These are phyloP conservation scores for Alectura lathami DNA, from an alignment of 2,113 vertebrate genomes.

Conservation along the genomic window DNA sequence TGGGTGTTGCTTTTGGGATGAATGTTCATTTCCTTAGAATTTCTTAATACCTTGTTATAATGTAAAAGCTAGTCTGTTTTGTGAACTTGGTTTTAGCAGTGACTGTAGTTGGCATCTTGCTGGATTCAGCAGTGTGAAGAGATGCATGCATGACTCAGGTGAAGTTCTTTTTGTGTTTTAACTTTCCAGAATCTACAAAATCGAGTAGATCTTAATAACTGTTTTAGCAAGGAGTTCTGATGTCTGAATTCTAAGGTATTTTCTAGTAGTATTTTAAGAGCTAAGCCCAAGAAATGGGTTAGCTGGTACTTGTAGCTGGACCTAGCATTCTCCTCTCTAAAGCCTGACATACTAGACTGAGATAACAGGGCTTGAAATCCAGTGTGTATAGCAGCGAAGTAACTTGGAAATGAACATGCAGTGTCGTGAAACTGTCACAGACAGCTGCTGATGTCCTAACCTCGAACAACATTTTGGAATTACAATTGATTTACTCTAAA, in stretches of 20 bases:
- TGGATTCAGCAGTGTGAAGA: background rate
- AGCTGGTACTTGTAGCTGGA: background rate
- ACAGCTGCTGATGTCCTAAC: background rate
- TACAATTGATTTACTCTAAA: background rate
- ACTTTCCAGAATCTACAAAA: background rate
- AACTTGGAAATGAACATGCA: background rate
- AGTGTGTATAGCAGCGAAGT: background rate
- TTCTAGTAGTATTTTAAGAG: background rate
- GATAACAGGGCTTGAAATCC: background rate
- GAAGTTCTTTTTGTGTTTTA: background rate
- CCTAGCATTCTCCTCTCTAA: background rate
- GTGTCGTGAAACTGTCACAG: background rate
- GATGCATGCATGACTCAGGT: background rate
- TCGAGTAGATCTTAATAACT: background rate
- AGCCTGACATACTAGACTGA: background rate
- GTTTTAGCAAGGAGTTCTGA: background rate
- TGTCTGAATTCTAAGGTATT: background rate
- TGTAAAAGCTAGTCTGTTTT: background rate
- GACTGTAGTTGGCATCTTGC: background rate
- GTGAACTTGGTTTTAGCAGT: background rate
- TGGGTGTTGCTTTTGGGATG: background rate
- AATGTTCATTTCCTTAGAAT: background rate
- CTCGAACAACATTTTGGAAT: background rate
- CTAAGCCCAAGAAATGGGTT: background rate
- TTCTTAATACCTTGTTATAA: background rate